Percentiles rank a stretch among this genome's conserved stretches.
Evolutionary conservation across 2,797 vertebrate species (phyloP).

Genomic region (Myotis pilosus): DNA sequence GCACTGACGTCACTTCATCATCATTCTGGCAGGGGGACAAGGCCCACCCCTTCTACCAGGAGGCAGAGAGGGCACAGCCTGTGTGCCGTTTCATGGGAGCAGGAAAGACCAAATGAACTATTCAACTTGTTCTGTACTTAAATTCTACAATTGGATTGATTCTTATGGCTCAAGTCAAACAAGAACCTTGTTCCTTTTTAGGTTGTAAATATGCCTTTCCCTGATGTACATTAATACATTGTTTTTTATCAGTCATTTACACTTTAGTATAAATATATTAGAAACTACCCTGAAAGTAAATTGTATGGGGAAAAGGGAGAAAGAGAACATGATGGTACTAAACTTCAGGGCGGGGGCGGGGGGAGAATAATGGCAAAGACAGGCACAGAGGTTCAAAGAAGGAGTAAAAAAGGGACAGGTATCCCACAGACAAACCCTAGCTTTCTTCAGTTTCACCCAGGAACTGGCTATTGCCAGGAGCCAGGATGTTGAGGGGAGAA

Average conservation of each 20-base stretch:
- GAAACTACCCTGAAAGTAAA: not conserved
- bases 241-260: not conserved
- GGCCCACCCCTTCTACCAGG: not conserved
- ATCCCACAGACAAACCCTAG: not conserved
- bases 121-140: not conserved
- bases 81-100: not conserved
- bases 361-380: not conserved
- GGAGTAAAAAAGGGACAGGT: not conserved
- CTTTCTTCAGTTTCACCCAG: not conserved
- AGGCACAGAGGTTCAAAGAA: not conserved
- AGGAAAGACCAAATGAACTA: not conserved
- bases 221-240: not conserved
- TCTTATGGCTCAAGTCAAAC: not conserved
- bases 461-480: not conserved
- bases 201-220: not conserved
- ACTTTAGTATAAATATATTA: slow-evolving; percentile 32
- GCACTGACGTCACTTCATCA: not conserved
- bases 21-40: not conserved
- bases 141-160: not conserved
- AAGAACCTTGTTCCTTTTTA: not conserved
- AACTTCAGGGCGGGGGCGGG: not conserved
- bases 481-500: not conserved
- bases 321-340: not conserved
- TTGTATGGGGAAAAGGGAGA: not conserved
- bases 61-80: slow-evolving; percentile 43